Conservation (phyloP, 2,888 invertebrate species). For the Acrobasis repandana region DNA sequence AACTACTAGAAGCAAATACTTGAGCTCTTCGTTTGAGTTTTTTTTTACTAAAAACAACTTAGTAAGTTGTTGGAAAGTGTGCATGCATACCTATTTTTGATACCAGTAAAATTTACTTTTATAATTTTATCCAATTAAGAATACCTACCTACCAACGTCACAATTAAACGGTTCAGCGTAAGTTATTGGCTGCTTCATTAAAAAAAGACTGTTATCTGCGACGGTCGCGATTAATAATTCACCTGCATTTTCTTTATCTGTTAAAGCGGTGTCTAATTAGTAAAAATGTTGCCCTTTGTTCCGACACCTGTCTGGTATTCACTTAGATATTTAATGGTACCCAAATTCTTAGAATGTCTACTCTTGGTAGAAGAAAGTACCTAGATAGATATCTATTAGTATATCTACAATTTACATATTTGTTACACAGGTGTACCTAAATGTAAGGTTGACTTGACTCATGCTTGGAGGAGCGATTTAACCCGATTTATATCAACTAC, state of each 20-base stretch:
- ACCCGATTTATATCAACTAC: too few relatives aligned
- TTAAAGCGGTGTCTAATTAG: conserved; percentile 21
- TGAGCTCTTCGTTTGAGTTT: too few relatives aligned
- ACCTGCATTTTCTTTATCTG: conserved; percentile 21
- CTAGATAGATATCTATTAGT: too few relatives aligned
- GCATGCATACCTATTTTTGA: too few relatives aligned
- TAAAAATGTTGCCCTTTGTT: conserved; percentile 18
- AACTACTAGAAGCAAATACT: too few relatives aligned
- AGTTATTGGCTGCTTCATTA: conserved; percentile 5
- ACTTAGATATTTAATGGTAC: not conserved
- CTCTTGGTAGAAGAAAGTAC: not conserved
- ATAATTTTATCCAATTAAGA: conserved; percentile 9
- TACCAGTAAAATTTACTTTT: too few relatives aligned
- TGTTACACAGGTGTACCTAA: too few relatives aligned
- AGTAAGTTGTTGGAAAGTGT: too few relatives aligned
- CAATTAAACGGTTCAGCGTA: conserved; percentile 9
- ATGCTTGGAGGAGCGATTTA: too few relatives aligned
- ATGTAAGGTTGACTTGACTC: too few relatives aligned
- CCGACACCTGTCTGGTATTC: conserved; percentile 3
- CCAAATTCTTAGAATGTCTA: not conserved
- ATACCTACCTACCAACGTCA: conserved; percentile 6
- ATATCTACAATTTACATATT: too few relatives aligned
- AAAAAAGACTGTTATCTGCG: conserved; percentile 15
- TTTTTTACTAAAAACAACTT: too few relatives aligned
- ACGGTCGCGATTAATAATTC: conserved; percentile 18